Evolutionary conservation across 2,888 invertebrate genomes (phyloP).

Genomic region (Stenchaetothrips biformis): DNA sequence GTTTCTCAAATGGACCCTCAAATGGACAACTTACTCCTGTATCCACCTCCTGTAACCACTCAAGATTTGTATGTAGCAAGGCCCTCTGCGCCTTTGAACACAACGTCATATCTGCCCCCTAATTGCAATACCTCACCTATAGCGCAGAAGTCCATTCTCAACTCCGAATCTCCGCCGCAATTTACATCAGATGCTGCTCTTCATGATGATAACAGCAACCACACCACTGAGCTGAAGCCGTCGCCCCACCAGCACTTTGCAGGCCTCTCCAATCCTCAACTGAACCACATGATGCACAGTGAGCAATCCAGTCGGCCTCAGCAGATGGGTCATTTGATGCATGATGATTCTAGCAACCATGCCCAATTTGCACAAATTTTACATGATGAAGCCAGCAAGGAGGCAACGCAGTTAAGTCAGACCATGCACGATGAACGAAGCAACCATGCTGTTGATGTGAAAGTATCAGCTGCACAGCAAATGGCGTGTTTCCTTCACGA

Average conservation of each 20-base stretch:
- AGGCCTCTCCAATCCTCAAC: neutral
- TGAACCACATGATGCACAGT: conserved; percentile 3
- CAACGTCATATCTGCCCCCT: neutral
- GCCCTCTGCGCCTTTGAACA: neutral
- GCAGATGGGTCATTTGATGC: neutral
- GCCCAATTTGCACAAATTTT: neutral
- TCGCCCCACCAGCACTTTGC: neutral
- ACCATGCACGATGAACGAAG: neutral
- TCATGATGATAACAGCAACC: neutral
- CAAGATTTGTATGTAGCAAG: neutral
- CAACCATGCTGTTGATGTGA: neutral
- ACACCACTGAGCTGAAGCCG: neutral
- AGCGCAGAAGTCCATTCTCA: neutral
- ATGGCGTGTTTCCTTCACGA: neutral
- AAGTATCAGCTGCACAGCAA: neutral
- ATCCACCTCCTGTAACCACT: neutral
- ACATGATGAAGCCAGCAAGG: neutral
- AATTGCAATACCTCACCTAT: neutral
- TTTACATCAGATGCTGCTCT: neutral
- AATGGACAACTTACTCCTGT: neutral
- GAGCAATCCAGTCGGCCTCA: neutral
- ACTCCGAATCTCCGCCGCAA: neutral
- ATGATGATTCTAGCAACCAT: neutral
- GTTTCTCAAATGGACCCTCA: neutral
- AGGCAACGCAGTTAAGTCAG: neutral